Evolutionary conservation across 1,140 invertebrate genomes (phyloP), one percentile per base, ranked within the genome.

Genomic region (Gonatopus flavifemur): DNA sequence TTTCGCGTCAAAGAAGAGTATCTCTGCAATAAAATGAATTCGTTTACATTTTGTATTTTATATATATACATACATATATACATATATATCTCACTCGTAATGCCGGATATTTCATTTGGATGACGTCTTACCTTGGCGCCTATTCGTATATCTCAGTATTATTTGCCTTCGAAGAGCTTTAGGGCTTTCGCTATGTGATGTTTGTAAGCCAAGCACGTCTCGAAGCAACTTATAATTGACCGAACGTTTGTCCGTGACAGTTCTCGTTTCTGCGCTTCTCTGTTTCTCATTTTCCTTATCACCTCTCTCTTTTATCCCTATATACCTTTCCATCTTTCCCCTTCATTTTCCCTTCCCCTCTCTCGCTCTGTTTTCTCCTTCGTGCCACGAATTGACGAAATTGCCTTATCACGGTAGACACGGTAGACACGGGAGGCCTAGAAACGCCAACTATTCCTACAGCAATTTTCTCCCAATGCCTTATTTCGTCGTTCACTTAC

Each of bases 181-280:
- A 13, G 22, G 6, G 15, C 10, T 24, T 52, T 52, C 46, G 38
- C 48, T 54, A 15, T 35, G 45, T 38, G 10, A 18, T 30, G 49
- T 57, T 33, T 16, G 49, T 52, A 69, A 41, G 32, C 60, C 7
- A 39, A 30, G 47, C 64, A 67, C 66, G 64, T 70, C 18, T 40
- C 32, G 42, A 57, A 64, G 55, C 59, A 69, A 69, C 57, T 70
- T 70, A 70, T 70, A 70, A 69, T 69, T 69, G 61, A 67, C 66
- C 57, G 49, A 67, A 67, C 56, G 64, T 66, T 70, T 70, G 66
- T 54, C 46, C 42, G 54, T 68, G 64, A 63, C 66, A 67, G 60
- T 60, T 62, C 59, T 57, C 57, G 54, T 66, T 64, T 50, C 59
- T 54, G 50, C 44, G n/a, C n/a, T 50, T 44, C 36, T 45, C 51